A percentile compares a stretch with the other conserved stretches of the same genome.
Conservation (phyloP, 2,888 invertebrate species). For the Pediacus dermestoides region DNA sequence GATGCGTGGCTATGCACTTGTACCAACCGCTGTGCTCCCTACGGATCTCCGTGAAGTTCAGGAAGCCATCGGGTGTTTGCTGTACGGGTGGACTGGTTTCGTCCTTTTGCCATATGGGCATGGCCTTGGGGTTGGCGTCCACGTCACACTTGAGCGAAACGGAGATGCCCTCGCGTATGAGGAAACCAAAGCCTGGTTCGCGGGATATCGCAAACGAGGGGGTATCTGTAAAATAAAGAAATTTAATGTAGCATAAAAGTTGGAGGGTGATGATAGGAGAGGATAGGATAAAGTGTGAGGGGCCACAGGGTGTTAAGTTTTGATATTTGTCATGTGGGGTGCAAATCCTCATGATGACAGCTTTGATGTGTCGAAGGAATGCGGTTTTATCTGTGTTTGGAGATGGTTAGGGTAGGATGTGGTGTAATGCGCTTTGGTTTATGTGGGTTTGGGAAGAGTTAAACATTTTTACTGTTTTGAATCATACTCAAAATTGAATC, state of each 20-base stretch:
- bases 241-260: too few relatives aligned
- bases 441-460: too few relatives aligned
- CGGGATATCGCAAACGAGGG: constrained; percentile 91
- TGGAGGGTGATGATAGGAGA: constrained; percentile 4
- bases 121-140: constrained; percentile 86
- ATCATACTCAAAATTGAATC: too few relatives aligned
- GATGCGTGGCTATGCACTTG: constrained; percentile 82
- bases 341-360: too few relatives aligned
- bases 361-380: too few relatives aligned
- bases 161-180: constrained; percentile 82
- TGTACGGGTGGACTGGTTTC: constrained; percentile 55
- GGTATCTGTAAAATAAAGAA: constrained; percentile 61
- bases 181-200: constrained; percentile 88
- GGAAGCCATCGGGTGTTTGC: constrained; percentile 72
- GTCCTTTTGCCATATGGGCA: constrained; percentile 75
- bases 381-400: too few relatives aligned
- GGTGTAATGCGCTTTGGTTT: too few relatives aligned
- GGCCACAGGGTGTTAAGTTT: constrained; percentile 1
- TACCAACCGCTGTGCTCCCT: constrained; percentile 89
- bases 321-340: too few relatives aligned
- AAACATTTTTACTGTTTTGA: too few relatives aligned
- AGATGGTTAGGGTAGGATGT: too few relatives aligned
- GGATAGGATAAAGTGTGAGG: constrained; percentile 1
- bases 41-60: constrained; percentile 78
- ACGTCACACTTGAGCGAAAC: constrained; percentile 89